A percentile compares a stretch with the other conserved stretches of the same genome.
phyloP scores from a whole-genome alignment of 1,140 invertebrate genomes.

The Caenorhabditis elegans region WBcel235 BX284604.4:5355501-5356000 shows the following conservation, averaged over 20 bases:
- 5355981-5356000: neutral
- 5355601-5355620: too few relatives aligned
- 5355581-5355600: too few relatives aligned
- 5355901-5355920: neutral
- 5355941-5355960: neutral
- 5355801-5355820: neutral
- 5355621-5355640: too few relatives aligned
- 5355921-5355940: neutral
- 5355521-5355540: too few relatives aligned
- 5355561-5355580: too few relatives aligned
- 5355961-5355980: neutral
- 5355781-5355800: neutral
- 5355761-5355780: neutral
- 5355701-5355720: slow-evolving; percentile 14
- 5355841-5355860: neutral
- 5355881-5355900: neutral
- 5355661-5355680: neutral
- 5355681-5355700: neutral
- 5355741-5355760: neutral
- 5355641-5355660: neutral
- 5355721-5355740: neutral
- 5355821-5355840: neutral
- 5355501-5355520: too few relatives aligned
- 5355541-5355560: too few relatives aligned
- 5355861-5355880: neutral